These are phyloP conservation scores for Bucorvus abyssinicus DNA, from an alignment of 2,797 vertebrate species.

Conservation along the genomic window DNA sequence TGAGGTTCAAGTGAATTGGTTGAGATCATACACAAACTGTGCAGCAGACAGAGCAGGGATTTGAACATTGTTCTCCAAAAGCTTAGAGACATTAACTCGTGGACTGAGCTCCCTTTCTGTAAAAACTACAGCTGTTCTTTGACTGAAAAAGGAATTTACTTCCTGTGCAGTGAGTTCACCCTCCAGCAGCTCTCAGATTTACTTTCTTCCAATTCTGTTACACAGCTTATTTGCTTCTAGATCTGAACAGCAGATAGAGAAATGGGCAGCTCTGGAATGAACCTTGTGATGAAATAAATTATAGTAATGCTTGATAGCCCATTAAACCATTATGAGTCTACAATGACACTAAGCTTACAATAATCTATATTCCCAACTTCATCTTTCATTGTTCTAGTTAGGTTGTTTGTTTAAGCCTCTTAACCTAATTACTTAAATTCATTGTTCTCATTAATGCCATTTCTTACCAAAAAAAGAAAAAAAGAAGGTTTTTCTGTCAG, in stretches of 20 bases:
- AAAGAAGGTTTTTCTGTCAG: neutral
- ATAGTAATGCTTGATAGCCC: neutral
- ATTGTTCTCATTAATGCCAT: slow-evolving; percentile 47
- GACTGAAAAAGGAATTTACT: neutral
- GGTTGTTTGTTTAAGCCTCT: slow-evolving; percentile 54
- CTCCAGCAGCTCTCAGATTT: neutral
- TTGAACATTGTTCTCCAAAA: neutral
- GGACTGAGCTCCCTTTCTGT: neutral
- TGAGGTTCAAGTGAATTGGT: neutral
- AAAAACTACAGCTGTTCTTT: slow-evolving; percentile 17
- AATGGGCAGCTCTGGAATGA: neutral
- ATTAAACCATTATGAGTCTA: slow-evolving; percentile 29
- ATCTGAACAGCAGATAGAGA: neutral
- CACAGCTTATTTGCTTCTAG: neutral
- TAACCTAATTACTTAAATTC: slow-evolving; percentile 51
- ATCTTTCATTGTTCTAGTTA: slow-evolving; percentile 52
- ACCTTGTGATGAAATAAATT: neutral
- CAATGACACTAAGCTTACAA: slow-evolving; percentile 43
- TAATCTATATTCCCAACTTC: slow-evolving; percentile 50
- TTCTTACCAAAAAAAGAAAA: slow-evolving; percentile 20
- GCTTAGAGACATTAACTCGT: neutral
- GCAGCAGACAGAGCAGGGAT: neutral
- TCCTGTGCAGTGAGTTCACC: neutral
- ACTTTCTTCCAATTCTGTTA: neutral
- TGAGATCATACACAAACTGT: neutral